Conservation (phyloP, 2,888 invertebrate species). For the Tiphia femorata region DNA sequence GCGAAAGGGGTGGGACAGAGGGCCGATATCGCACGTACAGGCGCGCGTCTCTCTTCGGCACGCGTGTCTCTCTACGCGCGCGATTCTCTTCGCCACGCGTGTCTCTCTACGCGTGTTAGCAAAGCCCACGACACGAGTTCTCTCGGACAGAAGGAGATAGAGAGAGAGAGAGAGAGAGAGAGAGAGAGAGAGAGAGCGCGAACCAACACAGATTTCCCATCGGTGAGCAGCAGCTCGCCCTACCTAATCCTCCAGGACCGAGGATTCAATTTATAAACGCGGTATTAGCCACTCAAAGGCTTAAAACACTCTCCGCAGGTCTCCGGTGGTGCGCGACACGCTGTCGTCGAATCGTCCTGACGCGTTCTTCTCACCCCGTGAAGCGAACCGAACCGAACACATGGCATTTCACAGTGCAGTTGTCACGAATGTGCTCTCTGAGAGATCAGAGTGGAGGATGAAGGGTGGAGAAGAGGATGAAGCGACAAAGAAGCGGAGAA, state of each 20-base stretch:
- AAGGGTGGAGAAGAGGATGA: not conserved
- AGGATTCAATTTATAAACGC: conserved; percentile 63
- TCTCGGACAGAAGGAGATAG: no score
- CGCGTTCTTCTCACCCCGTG: no score
- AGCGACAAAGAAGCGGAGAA: conserved; percentile 1
- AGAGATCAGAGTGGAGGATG: not conserved
- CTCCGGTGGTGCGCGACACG: conserved; percentile 36
- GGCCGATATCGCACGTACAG: conserved; percentile 37
- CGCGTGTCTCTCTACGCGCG: no score
- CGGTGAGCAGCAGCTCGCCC: no score
- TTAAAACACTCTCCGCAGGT: conserved; percentile 56
- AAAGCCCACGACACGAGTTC: no score
- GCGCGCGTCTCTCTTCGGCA: no score
- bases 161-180: no score
- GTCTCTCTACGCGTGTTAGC: no score
- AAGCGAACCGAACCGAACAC: conserved; percentile 40
- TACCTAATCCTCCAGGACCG: conserved; percentile 57
- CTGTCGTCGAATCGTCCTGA: no score
- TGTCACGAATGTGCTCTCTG: conserved; percentile 33
- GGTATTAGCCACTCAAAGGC: conserved; percentile 57
- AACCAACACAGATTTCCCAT: conserved; percentile 56
- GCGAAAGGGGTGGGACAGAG: no score
- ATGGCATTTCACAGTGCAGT: conserved; percentile 56
- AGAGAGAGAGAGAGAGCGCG: no score
- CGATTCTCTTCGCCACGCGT: no score